Conservation (phyloP, 2,113 vertebrate species). For the Phrynosoma blainvillii region DNA sequence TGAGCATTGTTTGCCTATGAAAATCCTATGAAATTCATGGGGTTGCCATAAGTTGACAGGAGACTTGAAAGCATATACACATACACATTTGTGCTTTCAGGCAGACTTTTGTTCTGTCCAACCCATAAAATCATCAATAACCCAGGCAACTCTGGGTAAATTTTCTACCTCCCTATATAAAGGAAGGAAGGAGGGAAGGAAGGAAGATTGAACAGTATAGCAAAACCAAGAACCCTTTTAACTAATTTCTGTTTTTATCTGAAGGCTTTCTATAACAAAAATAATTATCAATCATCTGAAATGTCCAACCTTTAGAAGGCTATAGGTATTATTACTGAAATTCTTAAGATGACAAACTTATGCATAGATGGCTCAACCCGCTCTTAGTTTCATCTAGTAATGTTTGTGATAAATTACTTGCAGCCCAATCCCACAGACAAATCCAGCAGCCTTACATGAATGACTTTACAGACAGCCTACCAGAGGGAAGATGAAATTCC, state of each 20-base stretch:
- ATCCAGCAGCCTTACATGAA: neutral
- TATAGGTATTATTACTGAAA: neutral
- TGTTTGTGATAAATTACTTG: neutral
- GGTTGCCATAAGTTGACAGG: too few species aligned
- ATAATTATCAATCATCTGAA: neutral
- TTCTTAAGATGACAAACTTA: neutral
- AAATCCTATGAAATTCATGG: too few species aligned
- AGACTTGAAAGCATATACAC: too few species aligned
- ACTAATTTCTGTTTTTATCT: neutral
- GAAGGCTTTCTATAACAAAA: neutral
- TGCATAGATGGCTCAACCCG: neutral
- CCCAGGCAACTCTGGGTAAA: too few species aligned
- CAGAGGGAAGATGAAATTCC: neutral
- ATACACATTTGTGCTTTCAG: too few species aligned
- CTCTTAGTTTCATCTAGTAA: neutral
- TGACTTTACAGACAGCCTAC: neutral
- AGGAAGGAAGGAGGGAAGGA: neutral
- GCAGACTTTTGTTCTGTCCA: too few species aligned
- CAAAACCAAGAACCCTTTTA: neutral
- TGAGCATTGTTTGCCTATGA: too few species aligned
- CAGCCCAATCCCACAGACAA: neutral
- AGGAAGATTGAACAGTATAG: too few species aligned
- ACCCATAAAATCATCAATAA: too few species aligned
- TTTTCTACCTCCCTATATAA: too few species aligned
- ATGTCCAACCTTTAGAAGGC: neutral